These are phyloP conservation scores for Equus przewalskii DNA, from an alignment of 2,113 vertebrate species.

Conservation along the genomic window DNA sequence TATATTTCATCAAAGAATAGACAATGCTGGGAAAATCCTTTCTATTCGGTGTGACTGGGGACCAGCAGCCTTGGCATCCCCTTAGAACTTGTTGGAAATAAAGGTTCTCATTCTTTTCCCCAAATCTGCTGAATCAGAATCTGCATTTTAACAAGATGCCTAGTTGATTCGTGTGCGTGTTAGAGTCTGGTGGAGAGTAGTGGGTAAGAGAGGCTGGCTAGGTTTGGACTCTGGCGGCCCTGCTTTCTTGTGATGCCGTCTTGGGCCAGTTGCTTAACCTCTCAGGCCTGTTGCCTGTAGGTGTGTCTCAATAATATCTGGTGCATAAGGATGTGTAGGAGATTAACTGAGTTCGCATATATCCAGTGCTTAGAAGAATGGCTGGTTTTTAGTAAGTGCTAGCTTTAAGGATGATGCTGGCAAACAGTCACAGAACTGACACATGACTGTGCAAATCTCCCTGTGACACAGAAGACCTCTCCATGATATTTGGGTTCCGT, in stretches of 20 bases:
- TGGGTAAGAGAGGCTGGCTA: background rate
- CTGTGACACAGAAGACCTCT: conserved; percentile 66
- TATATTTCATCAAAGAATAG: background rate
- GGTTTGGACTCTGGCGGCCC: background rate
- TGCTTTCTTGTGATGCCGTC: background rate
- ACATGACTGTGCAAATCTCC: background rate
- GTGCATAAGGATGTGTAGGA: background rate
- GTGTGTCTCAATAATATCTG: background rate
- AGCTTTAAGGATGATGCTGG: background rate
- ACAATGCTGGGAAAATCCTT: background rate
- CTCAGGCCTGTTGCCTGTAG: background rate
- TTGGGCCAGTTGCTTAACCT: background rate
- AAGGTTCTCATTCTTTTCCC: background rate
- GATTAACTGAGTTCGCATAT: background rate
- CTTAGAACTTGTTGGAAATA: background rate
- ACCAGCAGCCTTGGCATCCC: background rate
- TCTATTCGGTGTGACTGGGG: background rate
- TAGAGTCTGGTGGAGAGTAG: background rate
- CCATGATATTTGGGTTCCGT: conserved; percentile 71
- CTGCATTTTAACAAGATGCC: background rate
- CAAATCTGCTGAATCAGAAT: background rate
- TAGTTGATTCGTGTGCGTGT: fast-evolving
- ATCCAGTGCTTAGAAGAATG: background rate
- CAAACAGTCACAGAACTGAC: background rate
- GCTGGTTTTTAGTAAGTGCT: background rate